Evolutionary conservation across 2,113 vertebrate species (phyloP).

Genomic region (Nematolebias whitei): DNA sequence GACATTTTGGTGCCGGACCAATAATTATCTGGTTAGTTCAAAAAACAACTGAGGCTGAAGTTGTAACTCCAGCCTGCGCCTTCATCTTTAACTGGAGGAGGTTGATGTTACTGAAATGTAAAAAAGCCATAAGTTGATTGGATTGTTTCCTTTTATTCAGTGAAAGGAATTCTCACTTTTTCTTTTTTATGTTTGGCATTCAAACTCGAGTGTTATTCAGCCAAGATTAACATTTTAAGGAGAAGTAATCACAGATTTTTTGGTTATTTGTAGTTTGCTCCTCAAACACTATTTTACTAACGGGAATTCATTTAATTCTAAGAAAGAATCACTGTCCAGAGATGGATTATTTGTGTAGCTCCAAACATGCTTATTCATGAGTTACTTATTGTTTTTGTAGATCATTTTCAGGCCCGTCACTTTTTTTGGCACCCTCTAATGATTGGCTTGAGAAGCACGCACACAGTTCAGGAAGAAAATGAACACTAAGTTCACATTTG

Average conservation of each 20-base stretch:
- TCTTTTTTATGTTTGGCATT: background rate
- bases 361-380: constrained; percentile 40
- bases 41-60: constrained; percentile 11
- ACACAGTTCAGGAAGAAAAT: constrained; percentile 28
- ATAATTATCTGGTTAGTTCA: constrained; percentile 27
- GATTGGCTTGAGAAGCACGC: constrained; percentile 23
- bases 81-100: background rate
- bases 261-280: background rate
- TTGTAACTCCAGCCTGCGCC: background rate
- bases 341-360: constrained; percentile 27
- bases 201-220: background rate
- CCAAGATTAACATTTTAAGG: no score
- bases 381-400: constrained; percentile 52
- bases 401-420: constrained; percentile 52
- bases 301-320: constrained; percentile 14
- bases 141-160: background rate
- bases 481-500: constrained; percentile 59
- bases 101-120: background rate
- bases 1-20: constrained; percentile 27
- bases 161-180: background rate
- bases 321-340: constrained; percentile 17
- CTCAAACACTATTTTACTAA: background rate
- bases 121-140: no score
- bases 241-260: background rate
- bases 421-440: constrained; percentile 47